These are phyloP conservation scores for Psittacula cyanocephala DNA, from an alignment of 2,113 vertebrate species.

Conservation along the genomic window DNA sequence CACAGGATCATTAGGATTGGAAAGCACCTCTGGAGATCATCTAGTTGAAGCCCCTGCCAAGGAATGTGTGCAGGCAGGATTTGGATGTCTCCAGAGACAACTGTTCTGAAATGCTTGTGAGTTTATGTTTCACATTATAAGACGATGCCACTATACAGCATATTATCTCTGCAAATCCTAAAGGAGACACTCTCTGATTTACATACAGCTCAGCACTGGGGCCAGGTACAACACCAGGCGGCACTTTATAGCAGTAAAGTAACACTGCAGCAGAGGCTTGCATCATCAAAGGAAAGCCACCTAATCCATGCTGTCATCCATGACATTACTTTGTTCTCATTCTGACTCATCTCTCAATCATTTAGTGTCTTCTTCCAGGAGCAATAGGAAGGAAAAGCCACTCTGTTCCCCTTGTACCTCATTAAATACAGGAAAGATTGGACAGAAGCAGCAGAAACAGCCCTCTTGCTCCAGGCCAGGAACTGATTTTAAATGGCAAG, in stretches of 20 bases:
- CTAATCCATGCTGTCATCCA: accelerated
- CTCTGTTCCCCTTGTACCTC: not conserved
- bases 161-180: not conserved
- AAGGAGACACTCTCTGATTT: not conserved
- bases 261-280: not conserved
- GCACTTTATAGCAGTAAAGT: not conserved
- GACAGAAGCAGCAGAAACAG: not conserved
- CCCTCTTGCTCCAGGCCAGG: not conserved
- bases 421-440: not conserved
- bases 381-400: not conserved
- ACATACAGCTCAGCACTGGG: not conserved
- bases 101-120: not conserved
- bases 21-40: not conserved
- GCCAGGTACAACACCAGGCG: not conserved
- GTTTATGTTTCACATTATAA: not conserved
- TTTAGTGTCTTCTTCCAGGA: not conserved
- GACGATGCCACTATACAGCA: not conserved
- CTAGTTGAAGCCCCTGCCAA: not conserved
- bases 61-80: not conserved
- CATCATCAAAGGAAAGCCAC: not conserved
- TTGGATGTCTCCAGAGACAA: not conserved
- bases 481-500: not conserved
- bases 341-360: not conserved
- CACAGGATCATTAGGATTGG: not conserved
- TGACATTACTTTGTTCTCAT: not conserved